These are phyloP conservation scores for Rhagophthalmus giganteus DNA, from an alignment of 2,888 invertebrate genomes.

Conservation along the genomic window DNA sequence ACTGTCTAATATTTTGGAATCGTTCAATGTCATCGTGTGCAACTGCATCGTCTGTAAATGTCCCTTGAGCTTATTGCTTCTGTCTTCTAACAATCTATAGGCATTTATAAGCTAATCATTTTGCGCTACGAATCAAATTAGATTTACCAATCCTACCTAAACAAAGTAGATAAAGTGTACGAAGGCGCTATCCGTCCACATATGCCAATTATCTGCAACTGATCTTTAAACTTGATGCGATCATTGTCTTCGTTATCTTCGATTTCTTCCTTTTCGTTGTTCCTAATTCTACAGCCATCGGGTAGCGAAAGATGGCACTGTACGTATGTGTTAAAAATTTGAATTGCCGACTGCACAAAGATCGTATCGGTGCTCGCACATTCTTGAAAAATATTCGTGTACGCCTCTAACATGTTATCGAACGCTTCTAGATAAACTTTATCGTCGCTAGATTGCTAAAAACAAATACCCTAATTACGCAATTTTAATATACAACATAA, in stretches of 20 bases:
- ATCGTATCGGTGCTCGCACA: conserved; percentile 37
- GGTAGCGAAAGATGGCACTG: conserved; percentile 81
- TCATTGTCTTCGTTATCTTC: conserved; percentile 70
- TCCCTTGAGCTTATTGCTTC: conserved; percentile 46
- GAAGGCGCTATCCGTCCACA: conserved; percentile 66
- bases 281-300: conserved; percentile 65
- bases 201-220: conserved; percentile 73
- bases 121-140: too few relatives aligned
- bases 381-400: conserved; percentile 62
- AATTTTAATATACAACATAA: background rate
- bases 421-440: conserved; percentile 68
- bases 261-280: conserved; percentile 60
- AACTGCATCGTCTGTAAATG: conserved; percentile 51
- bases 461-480: background rate
- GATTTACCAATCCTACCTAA: conserved; percentile 51
- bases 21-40: conserved; percentile 50
- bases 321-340: conserved; percentile 79
- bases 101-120: too few relatives aligned
- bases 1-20: conserved; percentile 57
- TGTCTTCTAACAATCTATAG: conserved; percentile 50
- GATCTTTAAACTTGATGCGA: conserved; percentile 67
- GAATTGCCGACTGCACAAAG: conserved; percentile 50
- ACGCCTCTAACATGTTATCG: conserved; percentile 69
- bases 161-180: conserved; percentile 68
- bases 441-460: conserved; percentile 56